phyloP scores from a whole-genome alignment of 2,888 invertebrate genomes.

The Melinaea marsaeus region DNA sequence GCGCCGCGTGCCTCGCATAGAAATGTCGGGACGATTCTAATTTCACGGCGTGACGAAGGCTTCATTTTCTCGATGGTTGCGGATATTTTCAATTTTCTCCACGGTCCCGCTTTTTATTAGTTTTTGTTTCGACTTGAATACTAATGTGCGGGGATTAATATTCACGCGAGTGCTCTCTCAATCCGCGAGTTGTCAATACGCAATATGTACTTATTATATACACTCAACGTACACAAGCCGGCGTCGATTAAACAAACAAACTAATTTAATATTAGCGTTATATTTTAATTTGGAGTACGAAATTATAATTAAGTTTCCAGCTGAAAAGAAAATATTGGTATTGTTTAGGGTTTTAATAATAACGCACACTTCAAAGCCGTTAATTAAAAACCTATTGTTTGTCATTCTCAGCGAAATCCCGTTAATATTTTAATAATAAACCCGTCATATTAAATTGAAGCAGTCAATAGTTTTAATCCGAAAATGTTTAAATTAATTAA shows the following conservation, averaged over 20 bases:
- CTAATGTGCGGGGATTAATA: conserved; percentile 66
- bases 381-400: conserved; percentile 5
- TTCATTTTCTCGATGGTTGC: conserved; percentile 74
- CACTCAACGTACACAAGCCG: background rate
- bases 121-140: conserved; percentile 74
- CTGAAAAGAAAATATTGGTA: background rate
- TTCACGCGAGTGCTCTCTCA: conserved; percentile 50
- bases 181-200: conserved; percentile 11
- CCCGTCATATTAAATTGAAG: background rate
- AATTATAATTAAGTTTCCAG: background rate
- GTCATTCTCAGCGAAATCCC: conserved; percentile 3
- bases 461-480: conserved; percentile 2
- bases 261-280: no score
- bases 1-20: conserved; percentile 63
- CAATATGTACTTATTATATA: background rate
- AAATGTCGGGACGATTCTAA: conserved; percentile 58
- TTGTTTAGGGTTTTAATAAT: conserved; percentile 1
- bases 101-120: conserved; percentile 72
- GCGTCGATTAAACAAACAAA: background rate
- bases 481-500: conserved; percentile 4
- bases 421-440: conserved; percentile 4
- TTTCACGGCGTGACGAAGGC: conserved; percentile 70
- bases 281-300: no score
- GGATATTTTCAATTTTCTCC: conserved; percentile 77
- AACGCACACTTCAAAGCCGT: background rate